These are phyloP conservation scores for Mus spicilegus DNA, from an alignment of 2,113 vertebrate species.

Conservation along the genomic window DNA sequence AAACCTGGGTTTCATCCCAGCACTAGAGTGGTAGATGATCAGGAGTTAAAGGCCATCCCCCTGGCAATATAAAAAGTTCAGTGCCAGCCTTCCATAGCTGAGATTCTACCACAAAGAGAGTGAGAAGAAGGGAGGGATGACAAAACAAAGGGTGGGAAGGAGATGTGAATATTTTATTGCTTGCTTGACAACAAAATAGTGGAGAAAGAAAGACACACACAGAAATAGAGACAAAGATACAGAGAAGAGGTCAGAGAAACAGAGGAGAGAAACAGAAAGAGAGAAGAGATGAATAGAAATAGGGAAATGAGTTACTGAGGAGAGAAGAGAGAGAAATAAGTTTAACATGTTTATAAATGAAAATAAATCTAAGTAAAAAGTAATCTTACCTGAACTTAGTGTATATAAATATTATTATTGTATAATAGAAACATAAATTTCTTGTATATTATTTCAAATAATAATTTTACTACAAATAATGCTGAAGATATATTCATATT, in stretches of 20 bases:
- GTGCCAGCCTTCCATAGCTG: neutral
- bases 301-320: neutral
- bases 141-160: neutral
- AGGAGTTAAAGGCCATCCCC: neutral
- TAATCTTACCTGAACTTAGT: neutral
- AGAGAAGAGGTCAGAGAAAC: neutral
- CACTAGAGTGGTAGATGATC: neutral
- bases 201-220: no score
- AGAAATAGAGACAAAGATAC: rapidly evolving
- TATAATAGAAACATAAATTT: neutral
- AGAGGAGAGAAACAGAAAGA: neutral
- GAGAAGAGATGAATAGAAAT: no score
- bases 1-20: neutral
- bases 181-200: neutral
- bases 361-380: neutral
- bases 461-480: neutral
- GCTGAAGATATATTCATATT: neutral
- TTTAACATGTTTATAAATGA: neutral
- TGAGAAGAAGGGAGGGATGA: neutral
- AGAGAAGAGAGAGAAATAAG: no score
- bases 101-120: neutral
- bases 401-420: neutral
- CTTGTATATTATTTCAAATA: slow-evolving; percentile 23
- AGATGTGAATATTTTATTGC: neutral
- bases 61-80: neutral